Base-by-base conservation (phyloP, 2,888 invertebrate genomes). In the Lasiommata megera region DNA sequence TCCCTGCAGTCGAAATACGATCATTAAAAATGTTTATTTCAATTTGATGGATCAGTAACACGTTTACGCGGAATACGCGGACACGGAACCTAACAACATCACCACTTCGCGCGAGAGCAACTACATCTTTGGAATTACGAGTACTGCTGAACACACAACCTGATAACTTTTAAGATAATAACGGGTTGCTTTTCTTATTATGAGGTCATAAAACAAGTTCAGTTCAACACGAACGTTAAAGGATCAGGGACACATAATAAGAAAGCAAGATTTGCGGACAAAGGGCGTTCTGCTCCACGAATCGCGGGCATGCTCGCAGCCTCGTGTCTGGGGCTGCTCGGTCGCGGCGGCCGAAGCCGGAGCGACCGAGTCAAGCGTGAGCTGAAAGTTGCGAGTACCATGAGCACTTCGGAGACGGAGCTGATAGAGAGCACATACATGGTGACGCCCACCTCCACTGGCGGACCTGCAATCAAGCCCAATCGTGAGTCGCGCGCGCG, bases 391-490 rank as follows among this genome's bases (percentile, higher is more conserved):
- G 79, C 86, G 89, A 88, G 89, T 96, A 98, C 98, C 98, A 98
- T 98, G 94, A 97, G 95, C 92, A 98, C 98, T 95, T 98, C 98
- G 92, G 97, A 98, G 92, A 98, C 96, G 92, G 97, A 97, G 93
- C 97, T 97, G 95, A 98, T 98, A 93, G 97, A 97, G 93, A 98
- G 95, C 93, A 98, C 97, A 94, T 97, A 97, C 96, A 98, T 97
- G 93, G 98, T 98, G 93, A 98, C 97, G 91, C 97, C 97, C 91
- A 98, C 98, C 92, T 97, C 97, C 93, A 98, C 98, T 86, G 98
- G 97, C 92, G 96, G 96, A 95, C 97, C 97, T 98, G 96, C 92
- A 96, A 93, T 88, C 88, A 91, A 89, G 88, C 92, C 88, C 88
- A 88, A 84, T 83, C 65, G 84, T 89, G 81, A 89, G 88, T 85